phyloP scores from a whole-genome alignment of 2,797 vertebrate species.

The Margarornis squamiger region DNA sequence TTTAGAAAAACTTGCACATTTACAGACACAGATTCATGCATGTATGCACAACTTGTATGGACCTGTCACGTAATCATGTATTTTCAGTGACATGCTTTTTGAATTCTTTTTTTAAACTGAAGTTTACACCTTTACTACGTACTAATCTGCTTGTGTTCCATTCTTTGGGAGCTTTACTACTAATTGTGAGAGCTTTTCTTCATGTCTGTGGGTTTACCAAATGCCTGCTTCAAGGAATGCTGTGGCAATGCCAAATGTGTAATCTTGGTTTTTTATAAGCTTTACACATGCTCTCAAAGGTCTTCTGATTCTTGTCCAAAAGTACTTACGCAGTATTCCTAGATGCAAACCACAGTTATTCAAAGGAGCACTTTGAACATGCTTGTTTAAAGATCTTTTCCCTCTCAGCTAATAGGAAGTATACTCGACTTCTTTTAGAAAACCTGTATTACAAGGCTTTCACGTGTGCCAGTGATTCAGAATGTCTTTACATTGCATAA shows the following conservation, averaged over 20 bases:
- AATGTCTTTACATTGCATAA: not conserved
- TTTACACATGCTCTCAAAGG: not conserved
- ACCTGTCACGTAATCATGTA: fast-evolving
- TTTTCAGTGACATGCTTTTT: not conserved
- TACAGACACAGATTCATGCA: not conserved
- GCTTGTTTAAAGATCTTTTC: conserved; percentile 4
- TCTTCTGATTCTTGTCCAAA: not conserved
- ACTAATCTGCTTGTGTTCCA: not conserved
- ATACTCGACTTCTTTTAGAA: not conserved
- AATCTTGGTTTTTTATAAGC: not conserved
- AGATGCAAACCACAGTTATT: conserved; percentile 8
- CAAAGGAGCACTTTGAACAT: not conserved
- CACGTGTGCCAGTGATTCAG: not conserved
- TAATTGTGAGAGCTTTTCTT: not conserved
- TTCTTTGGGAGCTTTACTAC: not conserved
- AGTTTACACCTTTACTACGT: not conserved
- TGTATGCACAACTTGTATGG: not conserved
- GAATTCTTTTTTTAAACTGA: not conserved
- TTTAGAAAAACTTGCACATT: not conserved
- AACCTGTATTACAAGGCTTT: not conserved
- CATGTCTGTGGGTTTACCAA: not conserved
- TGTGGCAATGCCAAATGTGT: not conserved
- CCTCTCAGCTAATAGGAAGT: not conserved
- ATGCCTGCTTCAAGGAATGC: not conserved
- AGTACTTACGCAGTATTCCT: not conserved